Percentiles rank a stretch among this genome's conserved stretches.
Conservation (phyloP, 2,113 vertebrate species). For the Microtus pennsylvanicus region DNA sequence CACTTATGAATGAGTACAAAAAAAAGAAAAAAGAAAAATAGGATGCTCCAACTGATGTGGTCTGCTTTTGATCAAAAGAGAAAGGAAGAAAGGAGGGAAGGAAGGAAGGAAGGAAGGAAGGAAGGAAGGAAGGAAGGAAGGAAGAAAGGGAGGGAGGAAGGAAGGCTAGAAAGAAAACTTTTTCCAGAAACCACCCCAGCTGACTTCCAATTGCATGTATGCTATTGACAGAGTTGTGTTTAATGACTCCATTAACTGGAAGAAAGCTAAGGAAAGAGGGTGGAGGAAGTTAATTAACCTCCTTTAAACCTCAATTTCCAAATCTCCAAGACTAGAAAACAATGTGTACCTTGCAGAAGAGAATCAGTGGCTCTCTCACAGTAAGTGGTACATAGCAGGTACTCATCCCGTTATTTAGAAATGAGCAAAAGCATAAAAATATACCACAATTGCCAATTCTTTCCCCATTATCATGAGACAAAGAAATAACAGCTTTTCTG, state of each 20-base stretch:
- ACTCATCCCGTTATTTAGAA: neutral
- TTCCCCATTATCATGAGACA: neutral
- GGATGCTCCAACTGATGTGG: neutral
- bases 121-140: neutral
- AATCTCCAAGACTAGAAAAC: neutral
- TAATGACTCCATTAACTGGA: neutral
- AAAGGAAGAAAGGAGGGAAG: too few relatives aligned
- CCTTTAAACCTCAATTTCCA: slow-evolving; percentile 41
- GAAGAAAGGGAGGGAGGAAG: neutral
- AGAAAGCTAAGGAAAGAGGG: neutral
- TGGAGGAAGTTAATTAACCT: slow-evolving; percentile 41
- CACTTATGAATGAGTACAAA: too few relatives aligned
- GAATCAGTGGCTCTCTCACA: neutral
- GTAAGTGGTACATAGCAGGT: neutral
- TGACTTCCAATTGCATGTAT: neutral
- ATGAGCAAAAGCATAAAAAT: neutral
- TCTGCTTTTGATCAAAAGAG: neutral
- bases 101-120: too few relatives aligned
- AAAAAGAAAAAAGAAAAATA: too few relatives aligned
- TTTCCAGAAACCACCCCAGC: neutral
- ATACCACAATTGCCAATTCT: neutral
- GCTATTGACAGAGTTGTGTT: neutral
- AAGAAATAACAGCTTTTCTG: neutral
- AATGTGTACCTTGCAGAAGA: neutral
- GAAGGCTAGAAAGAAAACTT: neutral